Evolutionary conservation across 1,140 invertebrate genomes (phyloP).

Genomic region (Elymnias hypermnestra): DNA sequence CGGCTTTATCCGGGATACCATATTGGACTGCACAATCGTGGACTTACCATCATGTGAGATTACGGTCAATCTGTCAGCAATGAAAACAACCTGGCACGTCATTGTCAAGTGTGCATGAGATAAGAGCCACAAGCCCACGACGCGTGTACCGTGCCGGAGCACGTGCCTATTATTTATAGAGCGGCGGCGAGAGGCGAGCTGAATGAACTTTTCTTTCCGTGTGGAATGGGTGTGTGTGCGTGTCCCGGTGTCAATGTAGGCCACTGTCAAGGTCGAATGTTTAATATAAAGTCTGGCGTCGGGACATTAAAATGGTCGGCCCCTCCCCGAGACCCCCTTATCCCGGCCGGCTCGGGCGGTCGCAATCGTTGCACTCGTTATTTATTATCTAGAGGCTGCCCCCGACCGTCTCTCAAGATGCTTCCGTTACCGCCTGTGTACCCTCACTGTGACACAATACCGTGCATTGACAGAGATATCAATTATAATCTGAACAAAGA

Average conservation of each 20-base stretch:
- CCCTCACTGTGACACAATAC: too few species aligned
- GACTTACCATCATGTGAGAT: too few species aligned
- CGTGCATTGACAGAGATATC: too few species aligned
- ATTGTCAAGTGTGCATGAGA: constrained; percentile 21
- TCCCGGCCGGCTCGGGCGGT: constrained; percentile 43
- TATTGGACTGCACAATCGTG: too few species aligned
- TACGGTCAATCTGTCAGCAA: too few species aligned
- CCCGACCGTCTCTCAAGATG: constrained; percentile 44
- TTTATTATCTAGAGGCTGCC: constrained; percentile 70
- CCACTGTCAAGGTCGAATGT: constrained; percentile 74
- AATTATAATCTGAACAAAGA: too few species aligned
- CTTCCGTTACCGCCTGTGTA: constrained; percentile 14
- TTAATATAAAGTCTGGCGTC: constrained; percentile 75
- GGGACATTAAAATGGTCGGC: constrained; percentile 74
- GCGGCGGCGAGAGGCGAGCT: constrained; percentile 51
- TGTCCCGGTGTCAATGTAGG: constrained; percentile 70
- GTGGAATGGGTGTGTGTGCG: constrained; percentile 61
- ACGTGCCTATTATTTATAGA: constrained; percentile 68
- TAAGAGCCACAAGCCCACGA: constrained; percentile 19
- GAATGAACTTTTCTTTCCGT: constrained; percentile 72
- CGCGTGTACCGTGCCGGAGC: constrained; percentile 32
- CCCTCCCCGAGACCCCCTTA: constrained; percentile 59
- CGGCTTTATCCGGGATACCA: too few species aligned
- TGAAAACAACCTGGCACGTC: constrained; percentile 7
- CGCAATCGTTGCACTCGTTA: constrained; percentile 74